Evolutionary conservation across 2,113 vertebrate species (phyloP), one percentile per base, ranked within the genome.

Genomic region (Hiodon alosoides): DNA sequence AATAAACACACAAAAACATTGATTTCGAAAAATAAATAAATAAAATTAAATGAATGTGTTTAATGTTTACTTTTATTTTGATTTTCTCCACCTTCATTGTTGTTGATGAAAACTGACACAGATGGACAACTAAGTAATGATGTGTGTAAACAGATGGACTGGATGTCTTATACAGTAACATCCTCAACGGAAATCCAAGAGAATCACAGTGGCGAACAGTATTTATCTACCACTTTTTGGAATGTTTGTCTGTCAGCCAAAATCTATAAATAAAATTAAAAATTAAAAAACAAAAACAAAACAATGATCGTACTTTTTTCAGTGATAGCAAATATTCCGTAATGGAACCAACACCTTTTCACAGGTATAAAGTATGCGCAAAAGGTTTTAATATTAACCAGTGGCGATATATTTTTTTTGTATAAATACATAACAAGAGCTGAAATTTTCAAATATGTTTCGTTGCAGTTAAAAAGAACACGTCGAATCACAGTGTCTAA

Each of bases 171-270:
- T 47, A 55, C 31, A 72, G 70, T 59, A 60, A 72, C 70, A 72
- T 72, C 70, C 57, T 72, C n/a, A 59, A 61, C 14, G 70, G 70
- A 72, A 72, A 72, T 8, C 55, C 57, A 57, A 72, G 17, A 72
- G 16, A 65, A 65, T 31, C 31, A 67, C 50, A 48, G 65, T 14
- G 65, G 47, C 50, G 65, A 48, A 48, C 50, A 31, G 65, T 67
- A 13, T 67, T 67, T 4, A 67, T 67, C 46, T 67, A 67, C 50
- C 65, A 67, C 65, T 67, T 31, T 67, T 67, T 67, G 50, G 46
- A 67, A 50, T 67, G 65, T 67, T 67, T 67, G 46, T 67, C 46
- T 67, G 65, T 48, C 47, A 67, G 47, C 46, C 65, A 31, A 67
- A 48, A 48, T 48, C 47, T 48, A 67, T 67, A 47, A 67, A 67